Percentiles rank a stretch among this genome's conserved stretches.
phyloP scores from a whole-genome alignment of 2,888 invertebrate species.

The Drosophila nr. perissopoda region DNA sequence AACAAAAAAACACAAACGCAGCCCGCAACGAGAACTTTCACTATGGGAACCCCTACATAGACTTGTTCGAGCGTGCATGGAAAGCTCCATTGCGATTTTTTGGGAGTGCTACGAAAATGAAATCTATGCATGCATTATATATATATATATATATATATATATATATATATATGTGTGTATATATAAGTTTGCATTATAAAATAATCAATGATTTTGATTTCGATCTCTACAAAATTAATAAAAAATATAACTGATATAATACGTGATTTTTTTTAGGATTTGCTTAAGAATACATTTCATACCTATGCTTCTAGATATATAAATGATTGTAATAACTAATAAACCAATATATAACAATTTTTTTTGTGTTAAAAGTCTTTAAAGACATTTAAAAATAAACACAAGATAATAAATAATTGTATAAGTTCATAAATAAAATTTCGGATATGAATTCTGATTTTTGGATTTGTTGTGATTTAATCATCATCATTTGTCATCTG shows the following conservation, averaged over 20 bases:
- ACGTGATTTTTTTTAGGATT: not conserved
- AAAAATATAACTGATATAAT: not conserved
- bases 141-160: not conserved
- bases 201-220: not conserved
- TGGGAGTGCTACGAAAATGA: constrained; percentile 19
- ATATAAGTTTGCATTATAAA: not conserved
- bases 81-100: constrained; percentile 19
- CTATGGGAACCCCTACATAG: constrained; percentile 30
- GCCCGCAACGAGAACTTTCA: constrained; percentile 39
- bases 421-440: not conserved
- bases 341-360: too few relatives aligned
- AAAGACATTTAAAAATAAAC: not conserved
- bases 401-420: not conserved
- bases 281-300: not conserved
- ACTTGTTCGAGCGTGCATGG: constrained; percentile 29
- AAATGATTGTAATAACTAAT: not conserved
- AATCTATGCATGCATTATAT: not conserved
- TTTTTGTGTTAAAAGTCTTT: too few relatives aligned
- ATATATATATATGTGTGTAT: not conserved
- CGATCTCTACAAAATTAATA: not conserved
- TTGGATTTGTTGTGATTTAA: not conserved
- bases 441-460: not conserved
- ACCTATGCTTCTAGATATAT: not conserved
- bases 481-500: not conserved
- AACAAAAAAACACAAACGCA: constrained; percentile 5